Percentiles rank a stretch among this genome's conserved stretches.
These are phyloP conservation scores for Trichopria drosophilae DNA, from an alignment of 2,888 invertebrate genomes.

Conservation along the genomic window DNA sequence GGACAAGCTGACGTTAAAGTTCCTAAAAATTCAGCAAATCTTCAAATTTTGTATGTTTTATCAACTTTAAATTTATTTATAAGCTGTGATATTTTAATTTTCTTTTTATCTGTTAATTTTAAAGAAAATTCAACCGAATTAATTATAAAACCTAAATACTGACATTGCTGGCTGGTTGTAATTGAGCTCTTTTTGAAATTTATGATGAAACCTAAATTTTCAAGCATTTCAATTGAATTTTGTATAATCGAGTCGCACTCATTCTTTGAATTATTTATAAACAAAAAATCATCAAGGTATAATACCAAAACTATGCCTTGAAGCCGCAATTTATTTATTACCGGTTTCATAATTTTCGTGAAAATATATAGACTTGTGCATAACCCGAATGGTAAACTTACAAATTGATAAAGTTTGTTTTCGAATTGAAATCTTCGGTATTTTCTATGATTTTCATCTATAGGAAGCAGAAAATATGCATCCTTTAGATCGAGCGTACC, in stretches of 20 bases:
- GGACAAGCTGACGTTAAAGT: constrained; percentile 23
- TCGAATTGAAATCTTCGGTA: not conserved
- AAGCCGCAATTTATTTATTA: constrained; percentile 7
- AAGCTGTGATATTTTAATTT: constrained; percentile 2
- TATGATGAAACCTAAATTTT: constrained; percentile 17
- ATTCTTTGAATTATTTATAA: not conserved
- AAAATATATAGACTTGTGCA: not conserved
- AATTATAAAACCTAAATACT: constrained; percentile 21
- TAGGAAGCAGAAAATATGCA: not conserved
- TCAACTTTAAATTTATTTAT: constrained; percentile 6
- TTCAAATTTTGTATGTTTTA: constrained; percentile 20
- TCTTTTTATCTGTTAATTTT: constrained; percentile 27
- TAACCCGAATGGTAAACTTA: constrained; percentile 1
- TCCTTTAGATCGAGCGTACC: not conserved
- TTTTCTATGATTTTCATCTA: not conserved
- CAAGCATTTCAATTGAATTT: constrained; percentile 4
- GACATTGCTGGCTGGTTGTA: constrained; percentile 3
- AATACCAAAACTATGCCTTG: constrained; percentile 9
- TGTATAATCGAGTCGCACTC: constrained; percentile 6
- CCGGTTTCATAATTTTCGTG: constrained; percentile 15
- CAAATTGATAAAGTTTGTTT: constrained; percentile 6
- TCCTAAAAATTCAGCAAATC: constrained; percentile 25
- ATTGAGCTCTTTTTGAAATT: constrained; percentile 14
- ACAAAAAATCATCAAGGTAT: constrained; percentile 16
- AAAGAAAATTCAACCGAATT: too few species aligned